Evolutionary conservation across 2,888 invertebrate species (phyloP).

Genomic region (Dysmachus trigonus): DNA sequence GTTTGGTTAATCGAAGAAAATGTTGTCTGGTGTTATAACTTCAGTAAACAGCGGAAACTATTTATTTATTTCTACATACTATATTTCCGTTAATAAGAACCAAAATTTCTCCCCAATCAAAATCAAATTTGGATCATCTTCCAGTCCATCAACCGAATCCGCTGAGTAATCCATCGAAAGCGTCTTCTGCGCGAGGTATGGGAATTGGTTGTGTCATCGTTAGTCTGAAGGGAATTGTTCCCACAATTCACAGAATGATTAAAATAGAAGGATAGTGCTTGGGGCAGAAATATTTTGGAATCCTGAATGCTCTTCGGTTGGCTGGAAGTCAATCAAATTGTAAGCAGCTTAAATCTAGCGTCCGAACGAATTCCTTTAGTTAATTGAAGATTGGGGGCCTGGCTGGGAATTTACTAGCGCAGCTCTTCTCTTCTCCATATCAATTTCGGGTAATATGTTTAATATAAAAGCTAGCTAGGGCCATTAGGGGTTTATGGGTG

Average conservation of each 20-base stretch:
- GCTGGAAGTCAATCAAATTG: not conserved
- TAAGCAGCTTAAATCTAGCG: not conserved
- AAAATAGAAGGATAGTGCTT: not conserved
- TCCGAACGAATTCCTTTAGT: not conserved
- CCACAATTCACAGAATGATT: not conserved
- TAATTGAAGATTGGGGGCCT: not conserved
- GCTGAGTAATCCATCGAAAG: not conserved
- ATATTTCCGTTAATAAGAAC: no score
- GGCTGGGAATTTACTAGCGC: not conserved
- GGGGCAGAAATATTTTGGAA: not conserved
- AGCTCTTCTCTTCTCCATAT: not conserved
- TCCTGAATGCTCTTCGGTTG: not conserved
- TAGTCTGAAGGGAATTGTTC: not conserved
- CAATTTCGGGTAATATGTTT: not conserved
- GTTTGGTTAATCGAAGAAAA: no score
- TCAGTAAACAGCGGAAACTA: no score
- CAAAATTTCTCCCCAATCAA: not conserved
- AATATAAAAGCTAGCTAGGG: not conserved
- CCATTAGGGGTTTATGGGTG: not conserved
- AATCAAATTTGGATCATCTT: not conserved
- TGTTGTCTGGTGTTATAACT: no score
- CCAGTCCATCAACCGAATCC: not conserved
- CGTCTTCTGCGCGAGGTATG: not conserved
- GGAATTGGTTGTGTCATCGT: not conserved
- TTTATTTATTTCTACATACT: no score